A percentile compares a stretch with the other conserved stretches of the same genome.
Conservation (phyloP, 1,140 invertebrate genomes). For the Protaetia brevitarsis region DNA sequence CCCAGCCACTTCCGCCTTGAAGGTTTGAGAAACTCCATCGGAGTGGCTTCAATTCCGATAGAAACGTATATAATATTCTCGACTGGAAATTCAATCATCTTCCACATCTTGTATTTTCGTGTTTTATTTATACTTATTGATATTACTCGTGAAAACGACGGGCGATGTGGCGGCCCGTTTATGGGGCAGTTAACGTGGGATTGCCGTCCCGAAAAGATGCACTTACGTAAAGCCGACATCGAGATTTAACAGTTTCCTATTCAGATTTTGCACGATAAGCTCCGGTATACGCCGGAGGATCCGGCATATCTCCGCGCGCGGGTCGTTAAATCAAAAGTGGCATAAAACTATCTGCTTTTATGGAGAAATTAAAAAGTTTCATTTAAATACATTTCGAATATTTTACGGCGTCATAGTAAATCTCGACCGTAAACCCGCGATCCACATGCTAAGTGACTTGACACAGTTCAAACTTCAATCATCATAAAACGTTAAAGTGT, state of each 20-base stretch:
- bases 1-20: no score
- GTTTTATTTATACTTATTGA: constrained; percentile 24
- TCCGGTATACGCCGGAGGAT: not conserved
- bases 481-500: constrained; percentile 38
- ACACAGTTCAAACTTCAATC: constrained; percentile 45
- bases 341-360: constrained; percentile 46
- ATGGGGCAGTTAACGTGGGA: constrained; percentile 28
- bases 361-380: constrained; percentile 46
- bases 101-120: not conserved
- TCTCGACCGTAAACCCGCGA: constrained; percentile 38
- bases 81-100: constrained; percentile 1
- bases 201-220: not conserved
- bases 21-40: no score
- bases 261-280: constrained; percentile 27
- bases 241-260: constrained; percentile 23
- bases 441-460: constrained; percentile 44
- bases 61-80: no score
- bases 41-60: no score
- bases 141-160: constrained; percentile 20
- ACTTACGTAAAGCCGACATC: constrained; percentile 21
- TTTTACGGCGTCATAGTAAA: constrained; percentile 45
- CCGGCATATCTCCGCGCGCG: constrained; percentile 20
- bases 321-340: constrained; percentile 38
- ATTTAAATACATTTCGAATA: constrained; percentile 46
- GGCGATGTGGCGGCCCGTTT: constrained; percentile 17